phyloP scores from a whole-genome alignment of 2,888 invertebrate species.

The Drosophila pseudotalamancana region DNA sequence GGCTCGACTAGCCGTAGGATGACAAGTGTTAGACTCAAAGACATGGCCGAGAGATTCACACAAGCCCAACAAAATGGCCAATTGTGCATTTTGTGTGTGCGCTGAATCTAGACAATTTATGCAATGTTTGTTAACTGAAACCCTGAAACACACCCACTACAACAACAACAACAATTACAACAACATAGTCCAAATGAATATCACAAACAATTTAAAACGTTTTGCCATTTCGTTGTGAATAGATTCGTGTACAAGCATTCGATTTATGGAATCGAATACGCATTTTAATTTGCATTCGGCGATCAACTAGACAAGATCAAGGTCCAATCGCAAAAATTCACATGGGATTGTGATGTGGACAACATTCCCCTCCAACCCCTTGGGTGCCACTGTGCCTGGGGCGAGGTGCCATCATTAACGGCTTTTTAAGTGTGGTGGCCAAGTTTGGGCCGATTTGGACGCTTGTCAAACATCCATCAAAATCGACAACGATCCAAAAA shows the following conservation, averaged over 20 bases:
- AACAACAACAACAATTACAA: constrained; percentile 19
- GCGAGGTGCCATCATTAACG: constrained; percentile 40
- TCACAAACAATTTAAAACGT: constrained; percentile 66
- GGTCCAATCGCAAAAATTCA: constrained; percentile 37
- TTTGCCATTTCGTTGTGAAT: constrained; percentile 43
- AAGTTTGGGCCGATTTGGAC: constrained; percentile 41
- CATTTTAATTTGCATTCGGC: constrained; percentile 56
- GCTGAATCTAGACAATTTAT: constrained; percentile 50
- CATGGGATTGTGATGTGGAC: constrained; percentile 36
- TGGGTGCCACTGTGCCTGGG: not conserved
- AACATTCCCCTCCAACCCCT: not conserved
- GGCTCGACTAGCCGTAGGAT: not conserved
- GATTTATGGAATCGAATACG: constrained; percentile 11
- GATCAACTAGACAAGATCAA: constrained; percentile 65
- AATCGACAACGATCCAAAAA: constrained; percentile 50
- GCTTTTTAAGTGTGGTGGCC: constrained; percentile 35
- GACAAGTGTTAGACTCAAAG: constrained; percentile 4
- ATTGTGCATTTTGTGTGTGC: constrained; percentile 11
- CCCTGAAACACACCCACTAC: constrained; percentile 73
- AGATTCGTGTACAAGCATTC: constrained; percentile 9
- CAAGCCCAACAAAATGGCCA: constrained; percentile 16
- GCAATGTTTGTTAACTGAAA: constrained; percentile 49
- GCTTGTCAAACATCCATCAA: constrained; percentile 70
- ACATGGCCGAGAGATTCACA: constrained; percentile 19
- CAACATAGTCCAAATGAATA: constrained; percentile 58